Evolutionary conservation across 2,888 invertebrate species (phyloP).

Genomic region (Crocallis elinguaria): DNA sequence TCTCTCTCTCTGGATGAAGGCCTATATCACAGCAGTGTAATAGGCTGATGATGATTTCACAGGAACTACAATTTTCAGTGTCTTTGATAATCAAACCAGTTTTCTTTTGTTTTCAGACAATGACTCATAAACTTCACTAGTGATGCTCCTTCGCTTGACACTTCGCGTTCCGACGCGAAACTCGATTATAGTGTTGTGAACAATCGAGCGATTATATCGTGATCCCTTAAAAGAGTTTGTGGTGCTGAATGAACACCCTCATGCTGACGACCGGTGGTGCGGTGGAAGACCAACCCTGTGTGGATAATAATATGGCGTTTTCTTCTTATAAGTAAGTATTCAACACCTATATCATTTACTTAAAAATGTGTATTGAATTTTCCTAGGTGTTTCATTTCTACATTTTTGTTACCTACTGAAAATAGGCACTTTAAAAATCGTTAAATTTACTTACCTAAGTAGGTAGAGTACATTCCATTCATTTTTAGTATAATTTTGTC

Average conservation of each 20-base stretch:
- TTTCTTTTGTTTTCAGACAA: slow-evolving; percentile 57
- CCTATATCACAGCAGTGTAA: background rate
- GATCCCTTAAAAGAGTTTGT: slow-evolving; percentile 30
- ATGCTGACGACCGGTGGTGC: slow-evolving; percentile 77
- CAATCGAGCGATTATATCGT: slow-evolving; percentile 42
- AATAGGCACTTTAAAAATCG: too few relatives aligned
- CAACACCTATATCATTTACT: background rate
- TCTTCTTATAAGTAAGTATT: slow-evolving; percentile 77
- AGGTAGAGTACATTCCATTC: too few relatives aligned
- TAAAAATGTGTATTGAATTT: too few relatives aligned
- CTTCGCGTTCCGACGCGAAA: slow-evolving; percentile 63
- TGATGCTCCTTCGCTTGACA: slow-evolving; percentile 67
- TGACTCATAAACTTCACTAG: slow-evolving; percentile 52
- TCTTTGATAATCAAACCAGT: background rate
- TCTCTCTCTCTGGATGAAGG: too few relatives aligned
- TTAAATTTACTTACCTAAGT: too few relatives aligned
- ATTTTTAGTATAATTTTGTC: too few relatives aligned
- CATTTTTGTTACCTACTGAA: too few relatives aligned
- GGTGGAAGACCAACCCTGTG: slow-evolving; percentile 76
- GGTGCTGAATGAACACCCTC: slow-evolving; percentile 77
- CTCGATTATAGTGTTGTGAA: slow-evolving; percentile 62
- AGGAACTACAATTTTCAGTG: background rate
- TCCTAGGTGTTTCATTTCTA: too few relatives aligned
- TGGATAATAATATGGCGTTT: slow-evolving; percentile 78
- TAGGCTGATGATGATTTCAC: background rate